Base-by-base conservation (phyloP, 2,797 vertebrate genomes). In the Schizopygopsis malacanthus region DNA sequence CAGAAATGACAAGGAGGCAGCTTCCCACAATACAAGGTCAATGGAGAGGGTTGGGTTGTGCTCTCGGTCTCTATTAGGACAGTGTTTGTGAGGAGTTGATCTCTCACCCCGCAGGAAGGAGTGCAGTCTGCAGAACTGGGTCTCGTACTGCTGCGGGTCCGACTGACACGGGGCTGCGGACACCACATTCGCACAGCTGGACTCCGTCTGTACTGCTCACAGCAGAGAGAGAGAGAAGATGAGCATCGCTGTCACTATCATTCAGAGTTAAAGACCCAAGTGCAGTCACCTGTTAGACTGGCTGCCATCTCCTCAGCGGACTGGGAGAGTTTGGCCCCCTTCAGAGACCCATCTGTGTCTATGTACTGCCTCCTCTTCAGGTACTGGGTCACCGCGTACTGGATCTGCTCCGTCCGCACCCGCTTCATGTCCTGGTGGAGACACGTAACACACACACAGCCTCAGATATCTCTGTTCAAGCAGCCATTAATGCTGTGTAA, bases 271-370 rank as follows among this genome's bases (percentile, higher is more conserved):
- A 9, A 8, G 28, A 18, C 2, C 12, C 3, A 50, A 18, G 69
- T 92, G 37, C 5, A 4, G 4, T 70, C 93, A 99, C 98, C 98
- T 89, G 97, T 96, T 90, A 99, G 95, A 93, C 96, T 97, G 90
- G 98, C 96, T 18, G 98, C 97, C 98, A 99, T 99, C 92, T 99
- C 98, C 91, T 99, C 98, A 5, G 97, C 93, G 16, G 96, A 96
- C 93, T 99, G 97, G 75, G 96, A 97, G 70, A 99, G 96, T 86
- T 97, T 97, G 90, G 96, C 93, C 70, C 97, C 97, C 88, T 99
- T 99, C 85, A 97, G 87, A 85, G 97, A 95, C 69, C 96, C 95
- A 25, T 99, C 98, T 0, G 95, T 95, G 91, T 99, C 98, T 91
- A 96, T 95, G 87, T 98, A 99, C 93, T 99, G 98, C 80, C 98